Conservation (phyloP, 2,113 vertebrate species). For the Axis porcinus region DNA sequence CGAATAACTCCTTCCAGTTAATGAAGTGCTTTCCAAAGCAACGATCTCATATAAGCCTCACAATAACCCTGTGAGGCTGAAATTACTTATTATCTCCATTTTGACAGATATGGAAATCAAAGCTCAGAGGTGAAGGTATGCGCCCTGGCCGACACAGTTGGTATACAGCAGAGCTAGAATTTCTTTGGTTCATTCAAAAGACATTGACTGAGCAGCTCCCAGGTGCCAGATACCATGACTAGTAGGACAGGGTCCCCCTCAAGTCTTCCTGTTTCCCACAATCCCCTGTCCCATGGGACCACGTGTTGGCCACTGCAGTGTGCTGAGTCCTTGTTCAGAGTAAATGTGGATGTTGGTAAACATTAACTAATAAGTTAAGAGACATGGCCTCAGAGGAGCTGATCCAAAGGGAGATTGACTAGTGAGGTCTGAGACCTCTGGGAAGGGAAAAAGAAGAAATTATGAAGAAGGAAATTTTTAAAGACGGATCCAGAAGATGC, state of each 20-base stretch:
- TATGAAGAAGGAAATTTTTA: not conserved
- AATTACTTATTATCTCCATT: constrained; percentile 11
- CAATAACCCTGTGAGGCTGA: not conserved
- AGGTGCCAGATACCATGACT: not conserved
- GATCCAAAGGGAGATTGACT: not conserved
- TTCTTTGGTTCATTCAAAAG: not conserved
- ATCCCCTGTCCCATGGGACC: no score
- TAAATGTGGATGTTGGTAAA: not conserved
- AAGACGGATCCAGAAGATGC: not conserved
- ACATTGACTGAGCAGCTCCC: not conserved
- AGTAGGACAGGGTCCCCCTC: not conserved
- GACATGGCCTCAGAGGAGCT: not conserved
- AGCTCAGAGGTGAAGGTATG: not conserved
- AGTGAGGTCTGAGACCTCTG: not conserved
- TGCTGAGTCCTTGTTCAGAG: not conserved
- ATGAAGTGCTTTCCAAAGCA: not conserved
- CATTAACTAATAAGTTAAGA: not conserved
- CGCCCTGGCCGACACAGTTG: not conserved
- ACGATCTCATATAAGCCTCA: not conserved
- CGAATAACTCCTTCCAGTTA: not conserved
- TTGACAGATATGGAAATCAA: not conserved
- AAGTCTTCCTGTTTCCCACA: not conserved
- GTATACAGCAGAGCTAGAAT: not conserved
- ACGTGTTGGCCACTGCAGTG: fast-evolving
- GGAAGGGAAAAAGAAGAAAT: not conserved